Percentiles rank a stretch among this genome's conserved stretches.
Evolutionary conservation across 2,797 vertebrate species (phyloP).

Genomic region (Myoxocephalus aenaeus): DNA sequence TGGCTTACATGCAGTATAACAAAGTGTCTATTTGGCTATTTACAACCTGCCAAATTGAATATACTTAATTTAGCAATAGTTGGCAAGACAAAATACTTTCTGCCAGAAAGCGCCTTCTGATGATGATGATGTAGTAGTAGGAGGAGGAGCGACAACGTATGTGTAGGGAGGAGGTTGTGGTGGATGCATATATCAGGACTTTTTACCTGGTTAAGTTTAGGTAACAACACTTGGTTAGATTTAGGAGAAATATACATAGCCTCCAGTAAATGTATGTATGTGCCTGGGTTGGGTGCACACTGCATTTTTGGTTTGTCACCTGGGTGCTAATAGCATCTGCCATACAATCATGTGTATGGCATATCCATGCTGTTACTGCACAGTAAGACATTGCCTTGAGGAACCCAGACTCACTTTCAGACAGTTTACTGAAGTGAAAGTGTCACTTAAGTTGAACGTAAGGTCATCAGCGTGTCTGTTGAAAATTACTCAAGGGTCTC

Average conservation of each 20-base stretch:
- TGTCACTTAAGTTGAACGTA: conserved; percentile 31
- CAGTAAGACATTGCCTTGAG: conserved; percentile 25
- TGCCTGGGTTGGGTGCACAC: not conserved
- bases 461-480: conserved; percentile 6
- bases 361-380: conserved; percentile 2
- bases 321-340: not conserved
- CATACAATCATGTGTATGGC: not conserved
- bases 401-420: conserved; percentile 25
- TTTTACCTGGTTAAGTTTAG: not conserved
- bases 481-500: conserved; percentile 32
- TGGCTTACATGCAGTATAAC: not conserved
- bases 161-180: not conserved
- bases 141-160: no score
- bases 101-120: not conserved
- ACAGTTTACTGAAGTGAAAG: conserved; percentile 50
- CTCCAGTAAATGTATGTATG: no score
- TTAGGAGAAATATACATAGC: no score
- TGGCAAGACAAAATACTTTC: not conserved
- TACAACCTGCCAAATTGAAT: not conserved
- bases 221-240: no score
- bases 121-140: not conserved
- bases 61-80: not conserved
- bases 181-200: not conserved
- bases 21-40: not conserved
- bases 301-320: not conserved